Evolutionary conservation across 2,888 invertebrate genomes (phyloP), one percentile per base, ranked within the genome.

Genomic region (Ferdinandea cuprea): DNA sequence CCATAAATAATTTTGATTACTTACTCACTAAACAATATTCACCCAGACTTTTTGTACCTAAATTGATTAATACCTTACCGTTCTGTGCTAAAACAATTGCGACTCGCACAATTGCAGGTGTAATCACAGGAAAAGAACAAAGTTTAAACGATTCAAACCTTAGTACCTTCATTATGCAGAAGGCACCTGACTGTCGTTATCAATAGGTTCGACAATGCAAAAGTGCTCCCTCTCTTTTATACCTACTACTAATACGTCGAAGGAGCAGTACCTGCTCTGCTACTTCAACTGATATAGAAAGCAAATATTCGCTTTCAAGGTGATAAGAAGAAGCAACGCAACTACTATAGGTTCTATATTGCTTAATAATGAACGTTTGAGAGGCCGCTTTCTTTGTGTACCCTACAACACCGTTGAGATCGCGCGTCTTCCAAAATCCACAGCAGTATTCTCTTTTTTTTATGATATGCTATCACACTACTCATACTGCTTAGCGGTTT

Each of bases 241-340:
- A 72, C 72, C n/a, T n/a, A n/a, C n/a, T n/a, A n/a, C n/a, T n/a
- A n/a, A n/a, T 28, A 56, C 63, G 46, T 72, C 58, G 7, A 65
- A 72, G 78, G 61, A 72, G 78, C 72, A 28, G 11, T 77, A 63
- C 54, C 44, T 46, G 78, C 78, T 72, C 35, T 46, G 78, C 78
- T 72, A 78, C 78, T 78, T 78, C 42, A 78, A 59, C 78, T 78
- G 78, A 78, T 78, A 78, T 78, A 65, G 66, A 78, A 78, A 72
- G 66, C 42, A 78, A 78, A 78, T 71, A 65, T 58, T 52, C 59
- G 52, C 40, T 78, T 78, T 72, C 59, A 72, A 72, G 72, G 65
- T 78, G 78, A 78, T 78, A 78, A 78, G 78, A 71, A 61, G 35
- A 71, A 61, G 35, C 58, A 40, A 28, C 56, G 66, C 46, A 35